Evolutionary conservation across 2,797 vertebrate species (phyloP).

Genomic region (Pyrocephalus nanus): DNA sequence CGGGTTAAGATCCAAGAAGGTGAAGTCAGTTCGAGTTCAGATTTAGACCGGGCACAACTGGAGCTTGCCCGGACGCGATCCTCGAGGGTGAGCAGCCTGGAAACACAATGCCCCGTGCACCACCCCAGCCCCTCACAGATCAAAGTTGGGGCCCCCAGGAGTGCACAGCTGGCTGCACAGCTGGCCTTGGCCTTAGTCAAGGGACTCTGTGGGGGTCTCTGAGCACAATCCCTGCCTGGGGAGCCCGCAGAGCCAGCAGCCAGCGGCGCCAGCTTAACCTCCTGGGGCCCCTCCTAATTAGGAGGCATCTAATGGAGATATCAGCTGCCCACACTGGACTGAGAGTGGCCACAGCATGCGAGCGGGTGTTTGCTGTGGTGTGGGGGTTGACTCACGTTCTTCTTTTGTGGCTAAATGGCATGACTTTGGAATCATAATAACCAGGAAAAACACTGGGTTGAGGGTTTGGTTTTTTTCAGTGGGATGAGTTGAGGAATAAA

Average conservation of each 20-base stretch:
- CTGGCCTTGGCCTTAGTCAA: neutral
- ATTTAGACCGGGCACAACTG: neutral
- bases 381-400: rapidly evolving
- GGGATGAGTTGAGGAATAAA: neutral
- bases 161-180: neutral
- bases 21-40: slow-evolving; percentile 29
- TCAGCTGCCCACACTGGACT: rapidly evolving
- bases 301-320: neutral
- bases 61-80: rapidly evolving
- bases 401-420: neutral
- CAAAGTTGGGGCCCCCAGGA: rapidly evolving
- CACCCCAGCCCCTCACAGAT: rapidly evolving
- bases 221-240: neutral
- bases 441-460: neutral
- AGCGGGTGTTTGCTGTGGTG: rapidly evolving
- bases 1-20: slow-evolving; percentile 1
- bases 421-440: neutral
- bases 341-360: rapidly evolving
- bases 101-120: rapidly evolving
- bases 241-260: neutral
- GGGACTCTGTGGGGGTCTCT: neutral
- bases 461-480: neutral
- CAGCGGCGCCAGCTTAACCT: rapidly evolving
- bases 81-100: rapidly evolving
- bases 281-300: neutral